phyloP scores from a whole-genome alignment of 1,140 invertebrate species.

The Zeugodacus cucurbitae region DNA sequence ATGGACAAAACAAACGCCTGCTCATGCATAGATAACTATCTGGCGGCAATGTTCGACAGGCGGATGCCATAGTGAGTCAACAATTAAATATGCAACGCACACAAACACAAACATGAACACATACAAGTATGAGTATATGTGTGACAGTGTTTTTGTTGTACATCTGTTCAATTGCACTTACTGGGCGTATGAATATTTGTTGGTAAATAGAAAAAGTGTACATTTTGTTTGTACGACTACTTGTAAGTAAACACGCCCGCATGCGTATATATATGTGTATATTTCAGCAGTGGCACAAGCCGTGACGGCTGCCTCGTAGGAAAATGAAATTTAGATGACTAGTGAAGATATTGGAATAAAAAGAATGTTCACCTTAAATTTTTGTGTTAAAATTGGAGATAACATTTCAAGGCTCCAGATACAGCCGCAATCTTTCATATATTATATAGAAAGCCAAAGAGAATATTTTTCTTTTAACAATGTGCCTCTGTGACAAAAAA shows the following conservation, averaged over 20 bases:
- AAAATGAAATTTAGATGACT: not conserved
- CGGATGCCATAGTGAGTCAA: constrained; percentile 23
- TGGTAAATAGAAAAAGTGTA: not conserved
- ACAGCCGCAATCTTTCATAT: no score
- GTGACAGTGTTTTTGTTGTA: not conserved
- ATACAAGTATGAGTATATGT: not conserved
- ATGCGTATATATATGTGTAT: not conserved
- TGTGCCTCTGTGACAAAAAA: no score
- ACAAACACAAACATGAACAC: not conserved
- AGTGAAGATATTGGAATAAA: no score
- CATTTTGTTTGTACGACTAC: not conserved
- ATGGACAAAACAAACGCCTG: not conserved
- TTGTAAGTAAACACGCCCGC: constrained; percentile 4
- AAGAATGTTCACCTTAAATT: no score
- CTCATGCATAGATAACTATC: not conserved
- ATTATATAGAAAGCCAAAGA: no score
- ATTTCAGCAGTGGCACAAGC: not conserved
- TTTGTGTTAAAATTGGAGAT: no score
- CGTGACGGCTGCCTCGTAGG: not conserved
- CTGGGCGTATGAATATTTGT: not conserved
- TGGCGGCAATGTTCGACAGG: not conserved
- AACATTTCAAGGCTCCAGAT: no score
- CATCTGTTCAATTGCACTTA: not conserved
- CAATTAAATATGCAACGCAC: not conserved
- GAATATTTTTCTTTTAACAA: no score